These are phyloP conservation scores for Megalopta genalis DNA, from an alignment of 1,140 invertebrate genomes.

Conservation along the genomic window DNA sequence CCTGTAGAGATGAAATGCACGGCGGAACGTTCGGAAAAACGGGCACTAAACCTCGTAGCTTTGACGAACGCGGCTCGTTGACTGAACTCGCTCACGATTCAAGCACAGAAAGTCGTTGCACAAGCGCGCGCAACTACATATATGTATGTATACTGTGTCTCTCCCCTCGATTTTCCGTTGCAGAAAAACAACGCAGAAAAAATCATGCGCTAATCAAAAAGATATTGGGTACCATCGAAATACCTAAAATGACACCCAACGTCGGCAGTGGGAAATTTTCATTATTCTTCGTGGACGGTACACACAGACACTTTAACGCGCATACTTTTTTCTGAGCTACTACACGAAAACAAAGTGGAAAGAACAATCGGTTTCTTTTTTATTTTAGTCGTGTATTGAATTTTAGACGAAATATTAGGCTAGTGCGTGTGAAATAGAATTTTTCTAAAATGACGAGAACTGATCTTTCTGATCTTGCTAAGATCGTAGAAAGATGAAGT, in stretches of 20 bases:
- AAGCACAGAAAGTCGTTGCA: constrained; percentile 57
- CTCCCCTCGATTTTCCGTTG: constrained; percentile 3
- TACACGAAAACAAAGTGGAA: no score
- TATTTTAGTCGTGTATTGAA: no score
- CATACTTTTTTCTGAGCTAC: no score
- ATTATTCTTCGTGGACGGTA: no score
- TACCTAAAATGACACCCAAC: neutral
- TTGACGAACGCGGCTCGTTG: constrained; percentile 60
- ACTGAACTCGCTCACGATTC: constrained; percentile 63
- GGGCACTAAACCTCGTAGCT: constrained; percentile 35
- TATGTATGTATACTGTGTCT: neutral
- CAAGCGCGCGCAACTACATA: constrained; percentile 64
- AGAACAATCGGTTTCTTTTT: no score
- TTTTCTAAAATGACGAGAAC: no score
- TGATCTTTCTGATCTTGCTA: no score
- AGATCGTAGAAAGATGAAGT: no score
- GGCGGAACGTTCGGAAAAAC: neutral
- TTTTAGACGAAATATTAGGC: no score
- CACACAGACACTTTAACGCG: no score
- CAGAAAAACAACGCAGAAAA: neutral
- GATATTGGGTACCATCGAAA: neutral
- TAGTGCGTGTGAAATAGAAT: no score
- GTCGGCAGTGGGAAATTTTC: no score
- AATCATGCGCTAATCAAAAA: neutral
- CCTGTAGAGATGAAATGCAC: constrained; percentile 23